A percentile compares a stretch with the other conserved stretches of the same genome.
Evolutionary conservation across 1,140 invertebrate genomes (phyloP).

Genomic region (Daktulosphaira vitifoliae): DNA sequence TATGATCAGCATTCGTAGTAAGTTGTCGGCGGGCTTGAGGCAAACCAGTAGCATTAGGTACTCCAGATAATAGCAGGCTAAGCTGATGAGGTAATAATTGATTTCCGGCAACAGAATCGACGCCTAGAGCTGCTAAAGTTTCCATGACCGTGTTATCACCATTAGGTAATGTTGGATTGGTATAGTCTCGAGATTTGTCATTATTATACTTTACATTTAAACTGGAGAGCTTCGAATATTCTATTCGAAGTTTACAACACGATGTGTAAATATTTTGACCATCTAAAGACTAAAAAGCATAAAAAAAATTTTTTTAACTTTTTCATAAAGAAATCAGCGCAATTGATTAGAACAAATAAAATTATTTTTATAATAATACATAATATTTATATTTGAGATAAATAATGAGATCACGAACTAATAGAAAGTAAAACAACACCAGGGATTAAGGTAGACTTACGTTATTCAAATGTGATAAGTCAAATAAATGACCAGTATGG

Average conservation of each 20-base stretch:
- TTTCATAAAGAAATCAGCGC: neutral
- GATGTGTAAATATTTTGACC: slow-evolving; percentile 99
- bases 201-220: slow-evolving; percentile 99
- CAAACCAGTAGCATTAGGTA: slow-evolving; percentile 40
- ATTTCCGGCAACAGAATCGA: slow-evolving; percentile 45
- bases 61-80: slow-evolving; percentile 39
- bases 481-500: slow-evolving; percentile 29
- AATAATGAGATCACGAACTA: too few relatives aligned
- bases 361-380: neutral
- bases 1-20: slow-evolving; percentile 35
- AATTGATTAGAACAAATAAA: neutral
- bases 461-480: slow-evolving; percentile 31
- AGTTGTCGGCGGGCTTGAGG: slow-evolving; percentile 17
- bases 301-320: slow-evolving; percentile 21
- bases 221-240: slow-evolving; percentile 95
- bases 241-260: slow-evolving; percentile 97
- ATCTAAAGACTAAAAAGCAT: slow-evolving; percentile 74
- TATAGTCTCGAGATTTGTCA: slow-evolving; percentile 98
- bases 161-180: slow-evolving; percentile 90
- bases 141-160: slow-evolving; percentile 57
- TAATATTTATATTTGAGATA: neutral
- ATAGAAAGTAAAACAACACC: too few relatives aligned
- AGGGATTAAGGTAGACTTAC: slow-evolving; percentile 10
- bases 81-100: slow-evolving; percentile 54
- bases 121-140: slow-evolving; percentile 47